phyloP scores from a whole-genome alignment of 2,797 vertebrate genomes.

The Gobionotothen gibberifrons region DNA sequence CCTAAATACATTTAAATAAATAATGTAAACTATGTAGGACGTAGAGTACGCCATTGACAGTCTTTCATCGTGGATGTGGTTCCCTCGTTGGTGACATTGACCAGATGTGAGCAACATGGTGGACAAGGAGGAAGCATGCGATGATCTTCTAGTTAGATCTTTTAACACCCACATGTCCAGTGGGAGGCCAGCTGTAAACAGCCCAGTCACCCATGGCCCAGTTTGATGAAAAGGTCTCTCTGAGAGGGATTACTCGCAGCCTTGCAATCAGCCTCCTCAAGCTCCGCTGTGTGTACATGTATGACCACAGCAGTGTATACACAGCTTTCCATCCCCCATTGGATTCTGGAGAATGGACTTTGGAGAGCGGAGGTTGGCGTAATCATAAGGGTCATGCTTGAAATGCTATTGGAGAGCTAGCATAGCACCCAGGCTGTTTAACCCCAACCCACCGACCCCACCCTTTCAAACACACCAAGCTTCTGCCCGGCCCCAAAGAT shows the following conservation, averaged over 20 bases:
- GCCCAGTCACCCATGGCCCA: constrained; percentile 63
- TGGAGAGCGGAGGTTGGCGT: constrained; percentile 47
- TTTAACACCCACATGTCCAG: constrained; percentile 52
- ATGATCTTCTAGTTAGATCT: constrained; percentile 58
- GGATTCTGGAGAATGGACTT: constrained; percentile 61
- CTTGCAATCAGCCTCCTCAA: constrained; percentile 66
- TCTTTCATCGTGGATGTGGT: constrained; percentile 43
- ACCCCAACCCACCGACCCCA: constrained; percentile 50
- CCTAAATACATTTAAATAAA: constrained; percentile 40
- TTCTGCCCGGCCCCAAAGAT: constrained; percentile 54
- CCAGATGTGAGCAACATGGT: constrained; percentile 57
- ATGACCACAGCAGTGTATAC: constrained; percentile 67
- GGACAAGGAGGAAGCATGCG: constrained; percentile 32
- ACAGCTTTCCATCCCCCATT: constrained; percentile 45
- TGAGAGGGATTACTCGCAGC: constrained; percentile 64
- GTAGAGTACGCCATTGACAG: constrained; percentile 13
- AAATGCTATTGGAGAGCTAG: constrained; percentile 67
- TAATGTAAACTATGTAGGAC: constrained; percentile 35
- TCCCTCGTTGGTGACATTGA: constrained; percentile 25
- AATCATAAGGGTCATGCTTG: constrained; percentile 76
- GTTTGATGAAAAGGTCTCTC: constrained; percentile 75
- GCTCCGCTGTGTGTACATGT: constrained; percentile 63
- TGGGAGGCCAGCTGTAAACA: constrained; percentile 68
- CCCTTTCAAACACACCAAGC: constrained; percentile 45
- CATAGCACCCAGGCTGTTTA: constrained; percentile 70